Percentiles rank a stretch among this genome's conserved stretches.
phyloP scores from a whole-genome alignment of 2,888 invertebrate species.

The Limnephilus rhombicus region DNA sequence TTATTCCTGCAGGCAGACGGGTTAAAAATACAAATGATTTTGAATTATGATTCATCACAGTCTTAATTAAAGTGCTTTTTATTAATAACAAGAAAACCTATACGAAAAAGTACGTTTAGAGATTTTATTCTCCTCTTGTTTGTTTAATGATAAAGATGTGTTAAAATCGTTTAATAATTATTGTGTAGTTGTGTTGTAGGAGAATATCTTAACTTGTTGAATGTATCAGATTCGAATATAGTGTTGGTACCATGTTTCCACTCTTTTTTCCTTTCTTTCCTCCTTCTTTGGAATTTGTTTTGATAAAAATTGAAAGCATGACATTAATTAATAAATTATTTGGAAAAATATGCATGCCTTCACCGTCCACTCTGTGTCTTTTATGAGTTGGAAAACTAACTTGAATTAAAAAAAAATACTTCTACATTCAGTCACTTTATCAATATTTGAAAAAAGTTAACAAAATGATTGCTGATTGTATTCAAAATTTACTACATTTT shows the following conservation, averaged over 20 bases:
- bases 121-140: too few relatives aligned
- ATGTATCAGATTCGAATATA: background rate
- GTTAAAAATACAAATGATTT: background rate
- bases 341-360: constrained; percentile 5
- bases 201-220: background rate
- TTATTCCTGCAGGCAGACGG: too few relatives aligned
- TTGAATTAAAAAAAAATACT: background rate
- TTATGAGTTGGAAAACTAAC: background rate
- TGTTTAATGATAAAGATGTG: too few relatives aligned
- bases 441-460: too few relatives aligned
- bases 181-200: background rate
- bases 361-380: background rate
- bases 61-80: background rate
- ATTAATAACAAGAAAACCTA: background rate
- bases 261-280: background rate
- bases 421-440: background rate
- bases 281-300: background rate
- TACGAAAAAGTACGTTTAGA: too few relatives aligned
- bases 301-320: constrained; percentile 23
- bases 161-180: too few relatives aligned
- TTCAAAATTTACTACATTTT: too few relatives aligned
- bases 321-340: background rate
- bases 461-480: background rate
- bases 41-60: background rate
- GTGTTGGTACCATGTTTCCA: background rate